Evolutionary conservation across 2,888 invertebrate genomes (phyloP).

Genomic region (Campoletis raptor): DNA sequence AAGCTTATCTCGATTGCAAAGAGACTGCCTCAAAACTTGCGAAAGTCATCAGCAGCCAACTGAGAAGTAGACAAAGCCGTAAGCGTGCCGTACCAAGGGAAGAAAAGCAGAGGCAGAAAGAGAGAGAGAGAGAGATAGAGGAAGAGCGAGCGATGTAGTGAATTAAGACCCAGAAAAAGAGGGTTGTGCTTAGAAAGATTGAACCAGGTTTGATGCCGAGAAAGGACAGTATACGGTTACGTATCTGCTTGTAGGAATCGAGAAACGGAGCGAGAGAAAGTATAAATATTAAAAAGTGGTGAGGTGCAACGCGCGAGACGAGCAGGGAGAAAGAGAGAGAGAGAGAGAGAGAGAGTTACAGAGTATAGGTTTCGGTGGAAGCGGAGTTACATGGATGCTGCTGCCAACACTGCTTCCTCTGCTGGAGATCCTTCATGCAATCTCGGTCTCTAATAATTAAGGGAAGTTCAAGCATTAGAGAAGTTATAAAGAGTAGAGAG

Average conservation of each 20-base stretch:
- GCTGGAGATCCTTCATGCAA: slow-evolving; percentile 65
- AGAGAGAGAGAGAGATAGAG: slow-evolving; percentile 31
- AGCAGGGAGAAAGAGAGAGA: slow-evolving; percentile 27
- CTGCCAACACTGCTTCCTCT: slow-evolving; percentile 66
- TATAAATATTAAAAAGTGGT: not conserved
- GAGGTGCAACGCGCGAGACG: slow-evolving; percentile 13
- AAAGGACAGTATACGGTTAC: slow-evolving; percentile 58
- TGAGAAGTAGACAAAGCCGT: slow-evolving; percentile 66
- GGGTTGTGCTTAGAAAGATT: slow-evolving; percentile 55
- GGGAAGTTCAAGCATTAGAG: slow-evolving; percentile 33
- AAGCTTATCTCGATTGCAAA: slow-evolving; percentile 49
- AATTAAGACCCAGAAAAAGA: slow-evolving; percentile 49
- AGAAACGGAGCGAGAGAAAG: not conserved
- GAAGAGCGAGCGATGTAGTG: slow-evolving; percentile 39
- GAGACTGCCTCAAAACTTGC: slow-evolving; percentile 32
- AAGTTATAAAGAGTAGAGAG: not conserved
- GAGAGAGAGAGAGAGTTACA: slow-evolving; percentile 41
- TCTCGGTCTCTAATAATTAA: slow-evolving; percentile 67
- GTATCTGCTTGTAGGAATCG: slow-evolving; percentile 36
- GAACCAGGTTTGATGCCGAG: slow-evolving; percentile 72
- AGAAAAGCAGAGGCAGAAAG: slow-evolving; percentile 52
- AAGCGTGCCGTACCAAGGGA: slow-evolving; percentile 48
- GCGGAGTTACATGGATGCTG: slow-evolving; percentile 67
- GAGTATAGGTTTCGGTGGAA: slow-evolving; percentile 49
- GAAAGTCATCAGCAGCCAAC: slow-evolving; percentile 64